Evolutionary conservation across 2,113 vertebrate genomes (phyloP).

Genomic region (Neomonachus schauinslandi): DNA sequence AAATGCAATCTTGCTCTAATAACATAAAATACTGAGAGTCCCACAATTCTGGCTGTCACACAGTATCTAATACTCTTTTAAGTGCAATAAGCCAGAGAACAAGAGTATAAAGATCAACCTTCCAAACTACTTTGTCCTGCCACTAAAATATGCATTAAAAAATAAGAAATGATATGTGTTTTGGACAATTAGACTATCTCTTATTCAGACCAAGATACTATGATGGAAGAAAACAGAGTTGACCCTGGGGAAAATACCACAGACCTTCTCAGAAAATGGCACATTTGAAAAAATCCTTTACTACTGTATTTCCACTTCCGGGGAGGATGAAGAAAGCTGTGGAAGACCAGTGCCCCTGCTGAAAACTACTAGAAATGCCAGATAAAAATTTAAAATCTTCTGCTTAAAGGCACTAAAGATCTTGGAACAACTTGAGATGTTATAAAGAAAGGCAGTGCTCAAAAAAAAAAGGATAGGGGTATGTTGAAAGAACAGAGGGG

Average conservation of each 20-base stretch:
- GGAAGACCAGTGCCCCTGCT: not conserved
- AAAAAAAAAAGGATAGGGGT: not conserved
- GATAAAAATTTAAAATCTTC: not conserved
- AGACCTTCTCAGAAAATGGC: not conserved
- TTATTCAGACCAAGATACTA: not conserved
- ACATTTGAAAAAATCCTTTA: not conserved
- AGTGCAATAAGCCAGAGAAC: conserved; percentile 13
- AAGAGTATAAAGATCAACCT: not conserved
- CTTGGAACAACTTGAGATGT: not conserved
- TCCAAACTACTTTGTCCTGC: not conserved
- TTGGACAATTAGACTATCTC: not conserved
- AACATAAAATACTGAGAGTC: conserved; percentile 19
- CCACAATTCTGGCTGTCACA: not conserved
- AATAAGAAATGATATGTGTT: not conserved
- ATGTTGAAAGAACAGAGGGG: not conserved
- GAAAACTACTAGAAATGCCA: conserved; percentile 34
- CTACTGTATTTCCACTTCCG: not conserved
- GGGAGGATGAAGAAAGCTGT: not conserved
- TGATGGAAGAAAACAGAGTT: not conserved
- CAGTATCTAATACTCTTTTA: not conserved
- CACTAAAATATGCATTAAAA: not conserved
- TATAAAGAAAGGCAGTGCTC: not conserved
- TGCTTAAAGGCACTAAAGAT: not conserved
- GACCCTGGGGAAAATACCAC: not conserved
- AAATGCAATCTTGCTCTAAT: conserved; percentile 20